Percentiles rank a stretch among this genome's conserved stretches.
Conservation (phyloP, 2,797 vertebrate genomes). For the Echiichthys vipera region DNA sequence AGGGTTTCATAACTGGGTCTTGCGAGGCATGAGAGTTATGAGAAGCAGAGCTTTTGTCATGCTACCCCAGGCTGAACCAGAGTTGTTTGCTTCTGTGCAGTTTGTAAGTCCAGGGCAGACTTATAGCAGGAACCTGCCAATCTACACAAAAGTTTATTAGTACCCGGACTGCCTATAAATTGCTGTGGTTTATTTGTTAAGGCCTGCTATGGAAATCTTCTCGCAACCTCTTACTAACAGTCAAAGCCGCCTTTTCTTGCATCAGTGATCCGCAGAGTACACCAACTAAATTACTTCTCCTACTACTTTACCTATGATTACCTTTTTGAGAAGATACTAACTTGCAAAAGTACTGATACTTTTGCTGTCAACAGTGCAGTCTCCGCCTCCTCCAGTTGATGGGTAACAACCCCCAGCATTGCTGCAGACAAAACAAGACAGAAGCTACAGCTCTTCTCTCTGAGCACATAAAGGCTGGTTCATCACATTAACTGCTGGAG, state of each 20-base stretch:
- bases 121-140: conserved; percentile 42
- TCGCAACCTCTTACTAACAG: conserved; percentile 5
- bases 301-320: conserved; percentile 1
- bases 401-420: no score
- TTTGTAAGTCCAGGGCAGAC: conserved; percentile 37
- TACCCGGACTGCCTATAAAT: conserved; percentile 41
- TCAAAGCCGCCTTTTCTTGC: neutral
- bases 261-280: neutral
- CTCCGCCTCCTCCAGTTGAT: no score
- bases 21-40: conserved; percentile 47
- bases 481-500: no score
- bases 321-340: conserved; percentile 33
- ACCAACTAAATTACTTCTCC: conserved; percentile 4
- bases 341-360: no score
- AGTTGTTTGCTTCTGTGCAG: conserved; percentile 39
- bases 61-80: conserved; percentile 5
- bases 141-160: conserved; percentile 49
- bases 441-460: no score
- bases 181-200: conserved; percentile 48
- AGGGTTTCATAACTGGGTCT: conserved; percentile 31
- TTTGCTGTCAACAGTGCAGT: no score
- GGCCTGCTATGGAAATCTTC: conserved; percentile 38
- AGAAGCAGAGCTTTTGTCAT: conserved; percentile 44
- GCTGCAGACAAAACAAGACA: no score
- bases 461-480: no score